Base-by-base conservation (phyloP, 2,888 invertebrate species). In the Clistopyga incitator region DNA sequence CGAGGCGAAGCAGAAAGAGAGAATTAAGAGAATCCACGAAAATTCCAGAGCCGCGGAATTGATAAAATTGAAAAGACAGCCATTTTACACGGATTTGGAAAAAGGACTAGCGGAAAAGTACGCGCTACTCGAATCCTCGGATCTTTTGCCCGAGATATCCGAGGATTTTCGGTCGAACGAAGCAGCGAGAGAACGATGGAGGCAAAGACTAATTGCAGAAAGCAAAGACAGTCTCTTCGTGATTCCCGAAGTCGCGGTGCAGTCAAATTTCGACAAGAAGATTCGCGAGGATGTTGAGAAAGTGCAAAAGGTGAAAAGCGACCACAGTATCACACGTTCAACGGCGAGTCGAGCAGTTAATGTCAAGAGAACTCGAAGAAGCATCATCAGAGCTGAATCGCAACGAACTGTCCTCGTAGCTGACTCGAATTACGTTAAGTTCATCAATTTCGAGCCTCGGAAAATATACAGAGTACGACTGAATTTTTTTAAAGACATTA, bases 371-470 rank as follows among this genome's bases (percentile, higher is more conserved):
- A 38, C 59, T 3, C 56, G 76, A 11, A 85, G 59, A 74, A 86
- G 84, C 25, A 86, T 88, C 61, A 85, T 88, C 3, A 89, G 82
- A 78, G 6, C 45, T 0, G 88, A 86, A 0, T 1, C 29, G 0
- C 59, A 56, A 15, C 86, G 79, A 85, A 82, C 65, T 1, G 81
- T 89, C 77, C 89, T 93, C 64, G 81, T 87, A 56, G 90, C 92
- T 15, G 82, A 88, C 20, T 92, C 93, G 20, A 84, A 83, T 20
- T 71, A 85, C 71, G 85, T 94, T 13, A 82, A 89, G 50, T 94
- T 94, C 88, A 82, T 86, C 23, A 93, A 94, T 86, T 94, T 91
- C 84, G 84, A 92, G 83, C 45, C 89, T 18, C 88, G 90, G 38
- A 86, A 87, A 74, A 81, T 86, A 1, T 93, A 94, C 78, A 90